phyloP scores from a whole-genome alignment of 2,113 vertebrate genomes.

The Sminthopsis crassicaudata region DNA sequence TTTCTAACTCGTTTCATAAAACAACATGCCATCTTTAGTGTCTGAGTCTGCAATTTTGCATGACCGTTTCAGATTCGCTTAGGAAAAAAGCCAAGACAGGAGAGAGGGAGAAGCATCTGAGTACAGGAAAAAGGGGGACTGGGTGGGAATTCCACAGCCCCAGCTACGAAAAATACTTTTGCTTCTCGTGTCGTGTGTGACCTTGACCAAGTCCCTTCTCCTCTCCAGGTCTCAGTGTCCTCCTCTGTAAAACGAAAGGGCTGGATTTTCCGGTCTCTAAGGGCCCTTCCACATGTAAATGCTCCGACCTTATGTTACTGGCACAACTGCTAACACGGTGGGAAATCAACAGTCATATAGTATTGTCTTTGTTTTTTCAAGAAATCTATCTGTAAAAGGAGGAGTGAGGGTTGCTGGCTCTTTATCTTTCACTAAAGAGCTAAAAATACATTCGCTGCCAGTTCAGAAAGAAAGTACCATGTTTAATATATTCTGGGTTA shows the following conservation, averaged over 20 bases:
- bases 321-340: conserved; percentile 4
- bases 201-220: neutral
- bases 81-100: neutral
- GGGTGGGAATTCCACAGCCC: neutral
- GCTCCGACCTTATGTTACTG: conserved; percentile 48
- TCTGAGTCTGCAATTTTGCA: neutral
- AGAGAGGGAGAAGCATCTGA: neutral
- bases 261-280: neutral
- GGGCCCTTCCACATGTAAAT: conserved; percentile 23
- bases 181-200: neutral
- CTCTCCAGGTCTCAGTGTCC: neutral
- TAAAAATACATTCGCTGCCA: conserved; percentile 65
- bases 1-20: neutral
- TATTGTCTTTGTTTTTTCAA: conserved; percentile 52
- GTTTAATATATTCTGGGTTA: conserved; percentile 65
- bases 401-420: conserved; percentile 47
- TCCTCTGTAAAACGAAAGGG: neutral
- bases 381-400: conserved; percentile 62
- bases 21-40: neutral
- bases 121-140: neutral
- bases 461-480: conserved; percentile 58
- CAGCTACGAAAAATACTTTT: neutral
- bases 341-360: conserved; percentile 63
- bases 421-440: conserved; percentile 66
- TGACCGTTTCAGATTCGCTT: neutral